phyloP scores from a whole-genome alignment of 2,113 vertebrate species.

The Atractosteus spatula region DNA sequence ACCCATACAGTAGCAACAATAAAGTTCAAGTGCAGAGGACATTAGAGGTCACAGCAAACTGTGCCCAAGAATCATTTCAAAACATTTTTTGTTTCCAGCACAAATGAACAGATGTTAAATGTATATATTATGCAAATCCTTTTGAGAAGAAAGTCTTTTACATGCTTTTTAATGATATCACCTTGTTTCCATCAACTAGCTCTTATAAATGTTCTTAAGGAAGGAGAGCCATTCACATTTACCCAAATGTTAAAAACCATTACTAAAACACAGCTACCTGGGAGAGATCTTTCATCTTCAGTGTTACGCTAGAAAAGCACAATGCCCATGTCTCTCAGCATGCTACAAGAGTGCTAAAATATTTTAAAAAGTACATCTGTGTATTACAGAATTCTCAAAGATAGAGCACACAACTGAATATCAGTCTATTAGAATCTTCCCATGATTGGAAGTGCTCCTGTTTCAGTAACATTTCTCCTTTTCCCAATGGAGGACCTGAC shows the following conservation, averaged over 20 bases:
- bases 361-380: constrained; percentile 57
- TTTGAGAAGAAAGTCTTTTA: constrained; percentile 8
- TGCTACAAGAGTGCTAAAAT: constrained; percentile 46
- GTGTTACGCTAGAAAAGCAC: constrained; percentile 21
- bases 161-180: not conserved
- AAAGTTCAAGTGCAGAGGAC: constrained; percentile 53
- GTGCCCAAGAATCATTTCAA: constrained; percentile 47
- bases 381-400: constrained; percentile 59
- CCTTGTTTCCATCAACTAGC: not conserved
- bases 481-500: too few relatives aligned
- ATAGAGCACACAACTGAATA: constrained; percentile 67
- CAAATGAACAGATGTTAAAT: constrained; percentile 13
- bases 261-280: constrained; percentile 1
- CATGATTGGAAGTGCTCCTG: constrained; percentile 52
- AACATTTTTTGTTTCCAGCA: constrained; percentile 34
- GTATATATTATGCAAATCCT: constrained; percentile 6
- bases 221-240: constrained; percentile 5
- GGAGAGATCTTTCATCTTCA: constrained; percentile 19
- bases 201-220: not conserved
- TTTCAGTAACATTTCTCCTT: constrained; percentile 38
- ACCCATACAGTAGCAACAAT: constrained; percentile 47
- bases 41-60: constrained; percentile 42
- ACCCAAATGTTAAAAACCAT: constrained; percentile 6
- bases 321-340: constrained; percentile 48
- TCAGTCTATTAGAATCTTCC: constrained; percentile 63